Base-by-base conservation (phyloP, 2,888 invertebrate genomes). In the Lepas anatifera region DNA sequence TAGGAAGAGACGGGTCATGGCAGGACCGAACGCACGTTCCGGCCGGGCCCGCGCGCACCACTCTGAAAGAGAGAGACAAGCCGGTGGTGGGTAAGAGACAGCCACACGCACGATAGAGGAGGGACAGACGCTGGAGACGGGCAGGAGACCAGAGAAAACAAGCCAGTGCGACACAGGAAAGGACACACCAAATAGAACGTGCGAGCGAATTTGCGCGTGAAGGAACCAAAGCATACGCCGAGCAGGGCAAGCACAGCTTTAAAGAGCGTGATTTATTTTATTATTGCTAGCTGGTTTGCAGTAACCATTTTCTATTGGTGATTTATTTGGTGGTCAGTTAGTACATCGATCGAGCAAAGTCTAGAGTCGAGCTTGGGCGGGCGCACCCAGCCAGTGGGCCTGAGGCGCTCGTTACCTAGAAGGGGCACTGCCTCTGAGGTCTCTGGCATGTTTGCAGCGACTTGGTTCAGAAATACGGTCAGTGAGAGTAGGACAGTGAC, bases 381-480 rank as follows among this genome's bases (percentile, higher is more conserved):
- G 6, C 48, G 16, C 41, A n/a, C 3, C 25, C 13, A n/a, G n/a
- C 18, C 18, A 11, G 22, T 39, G 25, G n/a, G 16, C n/a, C 29
- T 13, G 32, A 8, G 58, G 32, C n/a, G 32, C 7, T 32, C 16
- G 66, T 66, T 66, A 87, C 90, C 90, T 83, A 92, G 85, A 77
- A 92, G 85, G 76, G 92, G 92, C 78, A 93, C 92, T 76, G 92
- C 92, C 81, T 93, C 93, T 74, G 95, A 95, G 73, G 96, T 96
- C 78, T 95, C 95, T 77, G 96, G 96, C 94, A 97, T 95, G 80
- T 95, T 95, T 84, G 96, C 96, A 77, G 96, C 95, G 77, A 96
- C 95, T 90, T 96, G 93, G 84, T 96, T 94, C 80, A 96, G 87
- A 85, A 97, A 97, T 83, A 97, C 96, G 82, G 96, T 96, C 84